A percentile compares a stretch with the other conserved stretches of the same genome.
phyloP scores from a whole-genome alignment of 2,797 vertebrate genomes.

The Schizopygopsis malacanthus region DNA sequence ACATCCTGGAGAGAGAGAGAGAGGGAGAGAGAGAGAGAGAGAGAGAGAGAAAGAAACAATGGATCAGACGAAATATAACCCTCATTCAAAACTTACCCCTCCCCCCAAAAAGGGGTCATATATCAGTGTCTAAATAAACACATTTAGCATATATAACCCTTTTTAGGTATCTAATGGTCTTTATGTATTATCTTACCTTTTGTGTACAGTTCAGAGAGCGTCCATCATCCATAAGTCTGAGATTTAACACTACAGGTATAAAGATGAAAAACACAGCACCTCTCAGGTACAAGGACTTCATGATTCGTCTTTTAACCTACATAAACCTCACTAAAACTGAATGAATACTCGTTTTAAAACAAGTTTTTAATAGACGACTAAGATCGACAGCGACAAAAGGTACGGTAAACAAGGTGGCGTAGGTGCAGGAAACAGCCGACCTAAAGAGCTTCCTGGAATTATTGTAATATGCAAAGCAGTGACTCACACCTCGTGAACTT shows the following conservation, averaged over 20 bases:
- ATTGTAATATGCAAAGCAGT: conserved; percentile 34
- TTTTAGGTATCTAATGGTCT: not conserved
- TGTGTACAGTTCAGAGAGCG: conserved; percentile 62
- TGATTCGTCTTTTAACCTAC: not conserved
- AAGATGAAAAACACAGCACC: conserved; percentile 25
- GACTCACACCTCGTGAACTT: conserved; percentile 6
- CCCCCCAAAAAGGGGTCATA: not conserved
- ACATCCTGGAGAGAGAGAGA: conserved; percentile 62
- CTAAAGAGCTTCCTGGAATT: conserved; percentile 58
- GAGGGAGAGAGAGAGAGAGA: not conserved
- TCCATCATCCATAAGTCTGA: conserved; percentile 49
- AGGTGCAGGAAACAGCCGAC: conserved; percentile 19
- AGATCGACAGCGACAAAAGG: not conserved
- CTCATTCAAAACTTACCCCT: not conserved
- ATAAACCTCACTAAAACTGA: not conserved
- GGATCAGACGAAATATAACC: not conserved
- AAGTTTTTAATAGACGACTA: not conserved
- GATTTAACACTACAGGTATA: conserved; percentile 20
- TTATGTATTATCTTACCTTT: conserved; percentile 62
- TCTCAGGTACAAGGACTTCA: conserved; percentile 35
- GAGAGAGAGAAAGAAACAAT: conserved; percentile 8
- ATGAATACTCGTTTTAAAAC: not conserved
- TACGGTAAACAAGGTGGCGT: not conserved
- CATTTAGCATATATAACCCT: not conserved
- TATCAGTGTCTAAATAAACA: not conserved